These are phyloP conservation scores for Edolisoma coerulescens DNA, from an alignment of 2,113 vertebrate genomes.

Conservation along the genomic window DNA sequence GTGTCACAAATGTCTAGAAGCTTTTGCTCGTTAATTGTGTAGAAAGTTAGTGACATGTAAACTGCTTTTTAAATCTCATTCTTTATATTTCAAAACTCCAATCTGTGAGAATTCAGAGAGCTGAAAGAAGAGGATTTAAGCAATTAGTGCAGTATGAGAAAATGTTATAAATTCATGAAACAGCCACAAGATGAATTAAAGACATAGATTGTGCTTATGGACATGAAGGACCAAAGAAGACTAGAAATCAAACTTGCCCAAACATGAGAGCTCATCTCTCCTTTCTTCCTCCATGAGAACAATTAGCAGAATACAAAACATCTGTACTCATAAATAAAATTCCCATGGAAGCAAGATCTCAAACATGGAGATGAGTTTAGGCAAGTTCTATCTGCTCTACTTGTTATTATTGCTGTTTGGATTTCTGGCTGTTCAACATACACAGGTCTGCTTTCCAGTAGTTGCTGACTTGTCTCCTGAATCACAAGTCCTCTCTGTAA, in stretches of 20 bases:
- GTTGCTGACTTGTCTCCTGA: not conserved
- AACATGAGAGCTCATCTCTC: not conserved
- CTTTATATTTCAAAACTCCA: not conserved
- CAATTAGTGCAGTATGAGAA: not conserved
- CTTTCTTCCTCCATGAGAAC: not conserved
- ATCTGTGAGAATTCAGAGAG: not conserved
- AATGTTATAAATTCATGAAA: not conserved
- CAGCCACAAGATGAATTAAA: not conserved
- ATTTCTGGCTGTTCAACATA: not conserved
- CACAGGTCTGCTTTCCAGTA: not conserved
- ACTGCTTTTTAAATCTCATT: not conserved
- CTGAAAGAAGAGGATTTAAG: not conserved
- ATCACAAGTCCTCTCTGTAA: too few species aligned
- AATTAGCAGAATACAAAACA: not conserved
- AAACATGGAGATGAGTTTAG: not conserved
- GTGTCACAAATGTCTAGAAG: not conserved
- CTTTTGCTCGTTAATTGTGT: not conserved
- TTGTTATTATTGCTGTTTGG: not conserved
- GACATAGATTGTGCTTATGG: rapidly evolving
- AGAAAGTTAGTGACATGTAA: not conserved
- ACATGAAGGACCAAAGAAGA: not conserved
- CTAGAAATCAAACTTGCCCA: not conserved
- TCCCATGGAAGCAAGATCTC: rapidly evolving
- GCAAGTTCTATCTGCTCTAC: not conserved
- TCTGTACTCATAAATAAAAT: not conserved